Evolutionary conservation across 37 sponge, comb jelly and placozoan genomes (phyloP), one percentile per base, ranked within the genome.

Genomic region (Cliona cf. orientalis): DNA sequence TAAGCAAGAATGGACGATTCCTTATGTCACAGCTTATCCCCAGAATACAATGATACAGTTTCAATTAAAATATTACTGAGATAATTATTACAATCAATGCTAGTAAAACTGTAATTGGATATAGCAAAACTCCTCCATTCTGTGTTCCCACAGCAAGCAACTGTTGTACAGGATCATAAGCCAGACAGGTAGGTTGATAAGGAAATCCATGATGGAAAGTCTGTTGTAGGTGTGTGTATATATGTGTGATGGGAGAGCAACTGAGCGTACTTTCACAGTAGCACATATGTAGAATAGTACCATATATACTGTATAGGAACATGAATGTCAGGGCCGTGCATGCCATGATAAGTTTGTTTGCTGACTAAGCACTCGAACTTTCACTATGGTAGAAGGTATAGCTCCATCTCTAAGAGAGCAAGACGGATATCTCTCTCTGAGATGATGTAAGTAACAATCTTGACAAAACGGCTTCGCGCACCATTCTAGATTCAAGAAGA

Each of bases 191-290:
- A 2, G 95, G 89, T 42, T 90, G 81, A 36, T 77, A 80, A 1
- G 95, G 91, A 32, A 94, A 80, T 1, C 95, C 95, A 84, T 90
- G 88, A 14, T 80, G 78, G 56, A 90, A 81, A 0, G 86, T 88
- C 93, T 93, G 74, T 0, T 42, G 32, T 66, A 6, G 17, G 66
- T 66, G 66, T 28, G 66, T 66, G 72, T 41, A 17, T 71, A 46
- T 41, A 46, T 5, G 46, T 71, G 72, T 42, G 46, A 42, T 3
- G 2, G 14, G 4, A 46, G 2, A 23, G 19, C 21, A 11, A 62
- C 23, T 62, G 14, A 49, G 14, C n/a, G n/a, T n/a, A n/a, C n/a
- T n/a, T n/a, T n/a, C n/a, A n/a, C n/a, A 69, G n/a, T 53, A 53
- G 19, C 19, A 53, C 12, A 21, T 19, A 53, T 53, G 56, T 53